Conservation (phyloP, 2,797 vertebrate species). For the Triplophysa bombifrons region DNA sequence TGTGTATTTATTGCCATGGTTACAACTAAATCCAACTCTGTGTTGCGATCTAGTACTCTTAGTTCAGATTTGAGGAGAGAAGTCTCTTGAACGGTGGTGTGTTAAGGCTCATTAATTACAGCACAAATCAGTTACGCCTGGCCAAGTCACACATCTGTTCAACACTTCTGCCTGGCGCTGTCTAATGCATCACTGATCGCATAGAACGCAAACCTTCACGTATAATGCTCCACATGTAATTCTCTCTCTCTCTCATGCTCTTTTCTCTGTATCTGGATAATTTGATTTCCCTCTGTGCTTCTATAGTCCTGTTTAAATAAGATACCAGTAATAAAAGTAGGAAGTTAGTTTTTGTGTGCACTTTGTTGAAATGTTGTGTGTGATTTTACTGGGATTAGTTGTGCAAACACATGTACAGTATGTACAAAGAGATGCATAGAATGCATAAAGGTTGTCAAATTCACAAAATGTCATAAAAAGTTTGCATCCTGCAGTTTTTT, state of each 20-base stretch:
- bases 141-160: conserved; percentile 62
- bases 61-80: conserved; percentile 46
- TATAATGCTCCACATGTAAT: conserved; percentile 32
- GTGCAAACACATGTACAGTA: too few relatives aligned
- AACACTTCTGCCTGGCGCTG: conserved; percentile 47
- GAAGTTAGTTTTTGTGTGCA: neutral
- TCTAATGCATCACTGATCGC: conserved; percentile 55
- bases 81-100: conserved; percentile 51
- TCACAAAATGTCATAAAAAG: too few relatives aligned
- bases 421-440: too few relatives aligned
- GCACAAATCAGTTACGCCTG: conserved; percentile 59
- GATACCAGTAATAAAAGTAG: neutral
- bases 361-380: neutral
- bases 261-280: neutral
- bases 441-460: too few relatives aligned
- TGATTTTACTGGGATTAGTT: neutral
- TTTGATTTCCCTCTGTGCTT: neutral
- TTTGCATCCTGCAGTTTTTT: too few relatives aligned
- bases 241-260: neutral
- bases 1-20: conserved; percentile 36
- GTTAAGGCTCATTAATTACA: conserved; percentile 63
- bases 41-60: conserved; percentile 20
- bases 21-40: conserved; percentile 26
- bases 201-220: conserved; percentile 35
- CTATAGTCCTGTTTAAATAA: neutral